A percentile compares a stretch with the other conserved stretches of the same genome.
phyloP scores from a whole-genome alignment of 2,888 invertebrate genomes.

The Epirrita christyi region DNA sequence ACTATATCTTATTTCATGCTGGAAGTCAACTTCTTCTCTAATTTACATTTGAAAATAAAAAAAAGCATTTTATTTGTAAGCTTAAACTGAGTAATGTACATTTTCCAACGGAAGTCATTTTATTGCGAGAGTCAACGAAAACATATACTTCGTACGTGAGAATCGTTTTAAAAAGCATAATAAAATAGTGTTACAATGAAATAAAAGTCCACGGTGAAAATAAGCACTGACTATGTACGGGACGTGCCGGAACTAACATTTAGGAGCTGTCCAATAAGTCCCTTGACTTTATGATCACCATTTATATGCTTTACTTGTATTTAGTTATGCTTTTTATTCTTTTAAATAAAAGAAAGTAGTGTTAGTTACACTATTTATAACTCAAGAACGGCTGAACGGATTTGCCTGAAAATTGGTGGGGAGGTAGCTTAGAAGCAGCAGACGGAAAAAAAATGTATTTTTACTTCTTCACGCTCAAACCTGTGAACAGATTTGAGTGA shows the following conservation, averaged over 20 bases:
- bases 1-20: not conserved
- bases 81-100: constrained; percentile 19
- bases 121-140: constrained; percentile 16
- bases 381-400: no score
- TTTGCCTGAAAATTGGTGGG: no score
- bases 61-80: not conserved
- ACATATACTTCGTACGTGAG: constrained; percentile 28
- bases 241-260: constrained; percentile 13
- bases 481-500: no score
- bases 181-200: constrained; percentile 22
- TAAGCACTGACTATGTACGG: constrained; percentile 7
- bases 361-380: no score
- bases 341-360: no score
- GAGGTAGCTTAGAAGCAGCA: no score
- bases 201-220: constrained; percentile 24
- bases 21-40: not conserved
- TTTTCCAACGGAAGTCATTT: constrained; percentile 20
- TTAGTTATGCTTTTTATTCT: no score
- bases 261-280: no score
- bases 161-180: constrained; percentile 26
- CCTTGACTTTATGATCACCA: no score
- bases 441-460: no score
- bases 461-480: no score
- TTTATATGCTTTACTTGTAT: no score
- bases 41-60: not conserved